Evolutionary conservation across 2,888 invertebrate genomes (phyloP).

Genomic region (Lasiommata megera): DNA sequence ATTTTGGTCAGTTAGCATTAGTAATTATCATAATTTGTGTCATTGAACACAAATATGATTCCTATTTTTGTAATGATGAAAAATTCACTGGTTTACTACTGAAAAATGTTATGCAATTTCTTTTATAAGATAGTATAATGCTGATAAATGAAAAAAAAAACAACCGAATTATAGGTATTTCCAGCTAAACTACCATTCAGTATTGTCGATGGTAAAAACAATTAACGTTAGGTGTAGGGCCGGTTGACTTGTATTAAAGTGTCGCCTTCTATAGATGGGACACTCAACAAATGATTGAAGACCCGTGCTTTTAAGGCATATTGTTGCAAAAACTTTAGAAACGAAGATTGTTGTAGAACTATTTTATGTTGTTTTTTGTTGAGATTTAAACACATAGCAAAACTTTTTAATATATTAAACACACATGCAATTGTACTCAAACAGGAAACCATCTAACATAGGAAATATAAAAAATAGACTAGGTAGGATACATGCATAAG

Average conservation of each 20-base stretch:
- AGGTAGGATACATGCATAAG: background rate
- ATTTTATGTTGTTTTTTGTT: slow-evolving; percentile 8
- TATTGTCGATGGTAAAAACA: background rate
- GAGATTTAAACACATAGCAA: slow-evolving; percentile 7
- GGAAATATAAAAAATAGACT: slow-evolving; percentile 6
- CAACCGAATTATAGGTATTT: too few relatives aligned
- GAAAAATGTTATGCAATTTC: too few relatives aligned
- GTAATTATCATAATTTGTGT: too few relatives aligned
- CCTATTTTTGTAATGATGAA: background rate
- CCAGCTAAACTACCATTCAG: background rate
- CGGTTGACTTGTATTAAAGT: slow-evolving; percentile 23
- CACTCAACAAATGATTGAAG: slow-evolving; percentile 54
- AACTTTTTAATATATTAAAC: slow-evolving; percentile 17
- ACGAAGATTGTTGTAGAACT: slow-evolving; percentile 1
- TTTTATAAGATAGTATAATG: too few relatives aligned
- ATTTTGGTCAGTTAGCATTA: background rate
- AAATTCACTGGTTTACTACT: too few relatives aligned
- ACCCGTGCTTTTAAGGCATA: slow-evolving; percentile 54
- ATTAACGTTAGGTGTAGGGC: slow-evolving; percentile 16
- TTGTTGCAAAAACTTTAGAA: slow-evolving; percentile 19
- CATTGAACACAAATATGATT: too few relatives aligned
- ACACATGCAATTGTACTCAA: slow-evolving; percentile 62
- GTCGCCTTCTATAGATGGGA: slow-evolving; percentile 51
- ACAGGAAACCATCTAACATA: slow-evolving; percentile 60
- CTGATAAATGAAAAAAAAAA: too few relatives aligned